phyloP scores from a whole-genome alignment of 2,113 vertebrate genomes.

The Cyphomyrus plagiostoma region DNA sequence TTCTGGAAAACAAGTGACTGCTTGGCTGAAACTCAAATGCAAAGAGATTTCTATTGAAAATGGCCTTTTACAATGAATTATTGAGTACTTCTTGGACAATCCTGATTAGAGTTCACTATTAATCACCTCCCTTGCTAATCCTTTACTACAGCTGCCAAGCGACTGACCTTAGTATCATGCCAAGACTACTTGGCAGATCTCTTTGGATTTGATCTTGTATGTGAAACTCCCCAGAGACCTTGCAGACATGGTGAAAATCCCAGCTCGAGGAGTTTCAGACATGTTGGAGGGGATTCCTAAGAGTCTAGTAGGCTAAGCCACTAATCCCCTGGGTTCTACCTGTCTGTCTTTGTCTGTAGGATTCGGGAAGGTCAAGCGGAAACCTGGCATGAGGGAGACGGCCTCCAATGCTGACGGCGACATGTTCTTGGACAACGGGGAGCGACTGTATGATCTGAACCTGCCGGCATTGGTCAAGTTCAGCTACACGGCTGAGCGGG shows the following conservation, averaged over 20 bases:
- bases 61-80: neutral
- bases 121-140: neutral
- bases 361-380: slow-evolving; percentile 83
- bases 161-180: neutral
- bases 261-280: neutral
- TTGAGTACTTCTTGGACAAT: neutral
- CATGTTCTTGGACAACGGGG: slow-evolving; percentile 70
- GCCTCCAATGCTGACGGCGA: slow-evolving; percentile 70
- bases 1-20: neutral
- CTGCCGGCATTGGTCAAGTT: slow-evolving; percentile 83
- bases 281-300: neutral
- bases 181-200: neutral
- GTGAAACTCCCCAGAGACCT: neutral
- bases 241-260: neutral
- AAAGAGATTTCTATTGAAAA: neutral
- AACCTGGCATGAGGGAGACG: slow-evolving; percentile 72
- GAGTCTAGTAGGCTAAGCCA: neutral
- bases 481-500: slow-evolving; percentile 80
- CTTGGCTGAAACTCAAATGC: neutral
- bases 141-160: neutral
- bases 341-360: slow-evolving; percentile 47
- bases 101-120: neutral
- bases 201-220: neutral
- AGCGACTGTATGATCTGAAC: slow-evolving; percentile 82
- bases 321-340: neutral